These are phyloP conservation scores for Cataglyphis livida DNA, from an alignment of 2,888 invertebrate genomes.

Conservation along the genomic window DNA sequence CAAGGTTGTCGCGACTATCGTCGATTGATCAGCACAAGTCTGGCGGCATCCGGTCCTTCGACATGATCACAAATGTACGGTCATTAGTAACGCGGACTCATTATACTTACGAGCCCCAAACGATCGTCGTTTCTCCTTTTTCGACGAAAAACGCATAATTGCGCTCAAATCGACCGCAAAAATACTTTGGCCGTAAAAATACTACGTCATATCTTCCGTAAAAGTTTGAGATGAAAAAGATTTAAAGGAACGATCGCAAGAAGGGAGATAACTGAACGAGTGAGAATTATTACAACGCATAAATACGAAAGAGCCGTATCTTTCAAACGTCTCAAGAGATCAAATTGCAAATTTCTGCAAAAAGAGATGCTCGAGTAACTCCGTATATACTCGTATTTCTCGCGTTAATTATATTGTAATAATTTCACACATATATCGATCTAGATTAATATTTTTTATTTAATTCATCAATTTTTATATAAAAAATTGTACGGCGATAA, in stretches of 20 bases:
- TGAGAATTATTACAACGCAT: slow-evolving; percentile 10
- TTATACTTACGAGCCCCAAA: slow-evolving; percentile 60
- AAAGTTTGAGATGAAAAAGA: slow-evolving; percentile 6
- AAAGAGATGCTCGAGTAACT: not conserved
- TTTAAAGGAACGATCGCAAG: not conserved
- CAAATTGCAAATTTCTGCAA: slow-evolving; percentile 1
- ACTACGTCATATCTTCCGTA: slow-evolving; percentile 29
- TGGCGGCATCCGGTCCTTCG: slow-evolving; percentile 44
- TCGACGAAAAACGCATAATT: slow-evolving; percentile 35
- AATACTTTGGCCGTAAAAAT: slow-evolving; percentile 10
- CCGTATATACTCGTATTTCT: not conserved
- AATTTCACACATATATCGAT: not conserved
- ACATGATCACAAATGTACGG: slow-evolving; percentile 54
- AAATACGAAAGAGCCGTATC: not conserved
- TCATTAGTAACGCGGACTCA: slow-evolving; percentile 61
- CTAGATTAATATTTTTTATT: not conserved
- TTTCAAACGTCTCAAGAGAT: not conserved
- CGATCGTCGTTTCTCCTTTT: slow-evolving; percentile 57
- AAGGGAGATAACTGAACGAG: not conserved
- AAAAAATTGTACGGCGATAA: slow-evolving; percentile 2
- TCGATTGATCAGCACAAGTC: slow-evolving; percentile 46
- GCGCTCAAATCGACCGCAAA: not conserved
- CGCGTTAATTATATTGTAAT: not conserved
- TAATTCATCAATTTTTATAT: not conserved
- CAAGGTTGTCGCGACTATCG: slow-evolving; percentile 38